Evolutionary conservation across 2,797 vertebrate species (phyloP), one percentile per base, ranked within the genome.

Genomic region (Hippopotamyrus pictus): DNA sequence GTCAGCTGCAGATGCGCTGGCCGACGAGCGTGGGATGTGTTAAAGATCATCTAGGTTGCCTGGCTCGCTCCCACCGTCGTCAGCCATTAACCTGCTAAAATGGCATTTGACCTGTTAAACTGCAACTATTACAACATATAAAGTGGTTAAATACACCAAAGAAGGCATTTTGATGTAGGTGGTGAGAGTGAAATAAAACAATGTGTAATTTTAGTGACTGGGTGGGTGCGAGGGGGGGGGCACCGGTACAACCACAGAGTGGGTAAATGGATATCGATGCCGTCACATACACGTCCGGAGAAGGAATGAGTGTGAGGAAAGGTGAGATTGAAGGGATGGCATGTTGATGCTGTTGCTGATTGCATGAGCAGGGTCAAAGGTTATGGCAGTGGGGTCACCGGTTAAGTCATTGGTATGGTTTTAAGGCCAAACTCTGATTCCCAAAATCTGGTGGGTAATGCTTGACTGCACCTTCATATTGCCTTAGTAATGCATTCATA

Each of bases 71-170:
- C 90, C 82, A 93, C 94, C 92, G 91, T 44, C 65, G 85, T 90
- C 62, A 50, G 90, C 90, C 69, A 90, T 94, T 91, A 94, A 87
- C 93, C 93, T 92, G 59, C 83, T 73, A 62, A 89, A 46, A 91
- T 90, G 91, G 88, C 88, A 90, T 93, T 92, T 88, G 92, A 92
- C 73, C 51, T 89, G 57, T 93, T 93, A 87, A 92, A 91, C 85
- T 89, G 44, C 84, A 90, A 85, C 65, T 90, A 83, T 37, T 59
- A 89, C 87, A 29, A 19, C 86, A 88, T 89, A 41, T 90, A 92
- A 83, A 57, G 84, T 89, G 92, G 92, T 90, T 89, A 50, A 79
- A 53, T 50, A 9, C 59, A 44, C 5, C 19, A 76, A 37, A 19
- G 33, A 76, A 76, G 69, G 33, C 33, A 41, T 76, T 76, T 41